These are phyloP conservation scores for Acronicta psi DNA, from an alignment of 2,888 invertebrate genomes.

Conservation along the genomic window DNA sequence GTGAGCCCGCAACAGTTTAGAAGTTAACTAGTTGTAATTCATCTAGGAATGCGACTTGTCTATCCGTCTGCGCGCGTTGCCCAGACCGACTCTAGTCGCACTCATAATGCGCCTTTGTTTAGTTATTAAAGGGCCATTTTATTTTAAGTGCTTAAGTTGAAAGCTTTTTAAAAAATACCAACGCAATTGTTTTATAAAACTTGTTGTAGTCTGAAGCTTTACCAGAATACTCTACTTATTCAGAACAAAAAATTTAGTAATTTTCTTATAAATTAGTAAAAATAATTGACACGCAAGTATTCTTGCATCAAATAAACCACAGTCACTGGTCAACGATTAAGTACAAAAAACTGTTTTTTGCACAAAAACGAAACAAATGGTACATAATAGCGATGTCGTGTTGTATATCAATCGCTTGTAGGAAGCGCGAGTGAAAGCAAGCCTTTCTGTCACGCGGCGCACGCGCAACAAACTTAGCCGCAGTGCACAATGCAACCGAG, in stretches of 20 bases:
- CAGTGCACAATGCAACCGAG: conserved; percentile 54
- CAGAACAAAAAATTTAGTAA: too few relatives aligned
- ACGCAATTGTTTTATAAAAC: conserved; percentile 13
- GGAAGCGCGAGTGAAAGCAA: conserved; percentile 69
- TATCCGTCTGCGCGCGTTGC: conserved; percentile 53
- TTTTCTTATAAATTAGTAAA: too few relatives aligned
- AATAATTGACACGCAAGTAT: conserved; percentile 34
- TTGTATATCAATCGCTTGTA: conserved; percentile 60
- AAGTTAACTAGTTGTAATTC: conserved; percentile 76
- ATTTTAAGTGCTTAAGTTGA: conserved; percentile 1
- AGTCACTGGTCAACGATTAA: conserved; percentile 35
- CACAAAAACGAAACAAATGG: conserved; percentile 53
- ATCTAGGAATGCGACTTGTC: conserved; percentile 78
- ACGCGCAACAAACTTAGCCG: conserved; percentile 57
- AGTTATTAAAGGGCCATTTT: conserved; percentile 39
- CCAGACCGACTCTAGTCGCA: conserved; percentile 36
- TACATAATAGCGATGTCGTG: conserved; percentile 64
- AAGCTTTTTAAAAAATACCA: conserved; percentile 20
- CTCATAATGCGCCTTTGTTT: conserved; percentile 57
- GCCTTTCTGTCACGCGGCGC: conserved; percentile 66
- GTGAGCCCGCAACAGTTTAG: conserved; percentile 66
- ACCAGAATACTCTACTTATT: too few relatives aligned
- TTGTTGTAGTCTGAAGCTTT: not conserved
- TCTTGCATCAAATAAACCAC: conserved; percentile 38
- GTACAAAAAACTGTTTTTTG: conserved; percentile 33